phyloP scores from a whole-genome alignment of 2,888 invertebrate genomes.

The Drosophila demipolita region DNA sequence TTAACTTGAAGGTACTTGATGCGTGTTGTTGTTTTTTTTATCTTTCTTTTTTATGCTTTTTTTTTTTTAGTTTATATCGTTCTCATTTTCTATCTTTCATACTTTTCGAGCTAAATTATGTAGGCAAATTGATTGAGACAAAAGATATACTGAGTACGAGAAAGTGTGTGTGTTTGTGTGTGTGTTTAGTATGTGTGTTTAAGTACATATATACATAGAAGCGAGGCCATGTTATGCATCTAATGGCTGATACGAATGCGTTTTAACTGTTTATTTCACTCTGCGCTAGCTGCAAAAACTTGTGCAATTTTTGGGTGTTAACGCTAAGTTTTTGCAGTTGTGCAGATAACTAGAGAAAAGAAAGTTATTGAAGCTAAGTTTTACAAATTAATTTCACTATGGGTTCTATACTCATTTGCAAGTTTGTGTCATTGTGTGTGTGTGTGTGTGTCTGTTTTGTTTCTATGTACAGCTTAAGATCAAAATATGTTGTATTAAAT shows the following conservation, averaged over 20 bases:
- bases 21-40: slow-evolving; percentile 26
- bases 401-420: slow-evolving; percentile 32
- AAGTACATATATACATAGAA: slow-evolving; percentile 46
- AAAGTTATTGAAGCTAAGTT: slow-evolving; percentile 21
- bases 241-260: slow-evolving; percentile 27
- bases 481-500: slow-evolving; percentile 31
- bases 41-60: slow-evolving; percentile 16
- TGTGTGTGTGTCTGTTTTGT: slow-evolving; percentile 21
- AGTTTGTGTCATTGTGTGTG: slow-evolving; percentile 30
- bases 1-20: slow-evolving; percentile 82
- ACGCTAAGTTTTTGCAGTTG: slow-evolving; percentile 44
- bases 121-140: slow-evolving; percentile 43
- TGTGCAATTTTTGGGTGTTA: slow-evolving; percentile 57
- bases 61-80: slow-evolving; percentile 13
- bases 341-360: slow-evolving; percentile 33
- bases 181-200: slow-evolving; percentile 7
- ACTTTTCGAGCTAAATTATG: slow-evolving; percentile 37
- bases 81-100: slow-evolving; percentile 9
- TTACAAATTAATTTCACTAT: slow-evolving; percentile 46
- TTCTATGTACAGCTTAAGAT: slow-evolving; percentile 63
- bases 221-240: slow-evolving; percentile 43
- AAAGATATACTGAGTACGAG: slow-evolving; percentile 27
- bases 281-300: slow-evolving; percentile 50
- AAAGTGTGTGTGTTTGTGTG: neutral
- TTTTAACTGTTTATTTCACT: slow-evolving; percentile 12